Evolutionary conservation across 1,140 invertebrate species (phyloP), one percentile per base, ranked within the genome.

Genomic region (Panagrolaimus sp.): DNA sequence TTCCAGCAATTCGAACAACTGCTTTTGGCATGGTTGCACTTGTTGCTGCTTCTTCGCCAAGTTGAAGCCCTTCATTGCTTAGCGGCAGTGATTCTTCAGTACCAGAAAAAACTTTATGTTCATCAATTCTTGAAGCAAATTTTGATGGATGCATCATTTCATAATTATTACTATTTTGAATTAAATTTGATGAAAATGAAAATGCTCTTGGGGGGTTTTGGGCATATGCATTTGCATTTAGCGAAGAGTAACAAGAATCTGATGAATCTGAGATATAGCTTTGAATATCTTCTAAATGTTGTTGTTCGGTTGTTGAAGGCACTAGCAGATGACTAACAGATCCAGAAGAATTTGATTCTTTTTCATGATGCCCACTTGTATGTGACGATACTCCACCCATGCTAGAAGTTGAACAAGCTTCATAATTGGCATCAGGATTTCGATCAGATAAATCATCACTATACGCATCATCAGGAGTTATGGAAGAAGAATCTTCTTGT

Each of bases 221-320:
- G 2, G 51, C 11, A 16, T 57, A 25, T 3, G 13, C 68, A 61
- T 73, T 73, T 9, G 69, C 65, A 42, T 64, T 65, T 63, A 73
- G 63, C 9, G 72, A 73, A 7, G 71, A 73, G 42, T 73, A 73
- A 44, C 72, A 73, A 44, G 71, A 74, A 62, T 73, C 72, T 13
- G 63, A 57, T 47, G 64, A 67, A 65, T 73, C 72, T 25, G 72
- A 74, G 44, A 66, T 65, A 62, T 71, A 73, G 1, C 72, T 68
- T 25, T 61, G 64, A 8, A 73, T 48, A 27, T 73, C 72, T 65
- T 73, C 72, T 5, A 51, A 38, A 25, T 27, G 51, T 16, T n/a
- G n/a, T 16, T 5, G 51, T 27, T 27, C 20, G 11, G 13, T 57
- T 9, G 13, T 13, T 16, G 5, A 27, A 4, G 31, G 31, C 2